A percentile compares a stretch with the other conserved stretches of the same genome.
phyloP scores from a whole-genome alignment of 2,888 invertebrate genomes.

The Caenorhabditis sp. region DNA sequence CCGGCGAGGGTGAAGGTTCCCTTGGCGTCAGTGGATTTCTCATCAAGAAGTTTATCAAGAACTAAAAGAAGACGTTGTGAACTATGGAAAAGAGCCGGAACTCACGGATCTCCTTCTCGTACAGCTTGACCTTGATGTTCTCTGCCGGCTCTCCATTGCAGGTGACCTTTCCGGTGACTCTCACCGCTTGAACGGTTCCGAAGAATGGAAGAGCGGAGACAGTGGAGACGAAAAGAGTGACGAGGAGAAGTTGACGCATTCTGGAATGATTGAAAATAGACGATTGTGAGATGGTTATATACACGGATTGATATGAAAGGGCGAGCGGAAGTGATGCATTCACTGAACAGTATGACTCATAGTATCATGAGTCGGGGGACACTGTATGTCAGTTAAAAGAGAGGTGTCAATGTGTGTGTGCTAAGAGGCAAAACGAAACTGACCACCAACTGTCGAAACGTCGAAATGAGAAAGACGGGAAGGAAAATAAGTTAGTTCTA shows the following conservation, averaged over 20 bases:
- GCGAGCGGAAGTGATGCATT: not conserved
- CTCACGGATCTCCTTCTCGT: conserved; percentile 71
- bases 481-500: conserved; percentile 1
- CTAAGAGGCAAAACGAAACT: not conserved
- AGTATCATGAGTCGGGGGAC: not conserved
- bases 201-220: conserved; percentile 57
- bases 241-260: conserved; percentile 46
- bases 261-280: conserved; percentile 7
- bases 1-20: conserved; percentile 70
- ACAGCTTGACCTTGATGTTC: conserved; percentile 75
- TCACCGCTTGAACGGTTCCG: conserved; percentile 71
- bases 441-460: not conserved
- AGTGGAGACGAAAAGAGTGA: conserved; percentile 25
- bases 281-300: not conserved
- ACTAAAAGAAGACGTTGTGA: conserved; percentile 36
- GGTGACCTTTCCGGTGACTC: conserved; percentile 70
- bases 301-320: not conserved
- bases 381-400: conserved; percentile 1
- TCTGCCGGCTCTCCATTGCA: conserved; percentile 74
- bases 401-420: no score
- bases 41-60: conserved; percentile 74
- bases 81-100: not conserved
- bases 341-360: not conserved
- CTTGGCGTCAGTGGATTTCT: conserved; percentile 65
- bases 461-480: conserved; percentile 12